A percentile compares a stretch with the other conserved stretches of the same genome.
Evolutionary conservation across 2,888 invertebrate genomes (phyloP).

Genomic region (Microdon myrmicae): DNA sequence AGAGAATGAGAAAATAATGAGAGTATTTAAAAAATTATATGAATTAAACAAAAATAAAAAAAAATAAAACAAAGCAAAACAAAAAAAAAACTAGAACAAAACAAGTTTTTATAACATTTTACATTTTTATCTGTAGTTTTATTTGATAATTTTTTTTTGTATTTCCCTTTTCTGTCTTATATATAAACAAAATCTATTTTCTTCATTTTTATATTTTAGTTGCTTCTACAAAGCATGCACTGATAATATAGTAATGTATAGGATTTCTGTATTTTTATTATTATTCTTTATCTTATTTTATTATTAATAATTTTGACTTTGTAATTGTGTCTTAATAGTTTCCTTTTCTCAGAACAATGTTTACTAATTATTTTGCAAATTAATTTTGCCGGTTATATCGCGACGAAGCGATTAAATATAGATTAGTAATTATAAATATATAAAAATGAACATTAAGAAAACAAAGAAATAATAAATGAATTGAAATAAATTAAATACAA

Average conservation of each 20-base stretch:
- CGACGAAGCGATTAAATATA: too few relatives aligned
- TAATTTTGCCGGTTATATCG: not conserved
- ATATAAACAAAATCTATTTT: constrained; percentile 13
- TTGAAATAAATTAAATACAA: constrained; percentile 6
- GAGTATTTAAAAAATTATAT: not conserved
- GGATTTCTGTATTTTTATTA: constrained; percentile 5
- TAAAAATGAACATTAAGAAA: too few relatives aligned
- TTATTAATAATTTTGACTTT: constrained; percentile 4
- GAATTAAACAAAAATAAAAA: constrained; percentile 2
- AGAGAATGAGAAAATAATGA: constrained; percentile 8
- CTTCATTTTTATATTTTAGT: constrained; percentile 28
- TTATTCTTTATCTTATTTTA: constrained; percentile 15
- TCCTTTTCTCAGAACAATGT: constrained; percentile 26
- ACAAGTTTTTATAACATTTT: constrained; percentile 8
- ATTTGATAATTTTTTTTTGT: constrained; percentile 5
- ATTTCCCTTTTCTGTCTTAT: constrained; percentile 26
- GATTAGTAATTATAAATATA: too few relatives aligned
- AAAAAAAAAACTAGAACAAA: not conserved
- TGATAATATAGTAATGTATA: constrained; percentile 45
- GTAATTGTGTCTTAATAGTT: constrained; percentile 1
- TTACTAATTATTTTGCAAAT: constrained; percentile 1
- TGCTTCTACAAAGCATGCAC: constrained; percentile 52
- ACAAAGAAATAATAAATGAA: not conserved
- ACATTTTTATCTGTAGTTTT: too few relatives aligned
- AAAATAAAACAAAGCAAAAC: constrained; percentile 11